Base-by-base conservation (phyloP, 92 coral and sea anemone species). In the Actinostola sp. region DNA sequence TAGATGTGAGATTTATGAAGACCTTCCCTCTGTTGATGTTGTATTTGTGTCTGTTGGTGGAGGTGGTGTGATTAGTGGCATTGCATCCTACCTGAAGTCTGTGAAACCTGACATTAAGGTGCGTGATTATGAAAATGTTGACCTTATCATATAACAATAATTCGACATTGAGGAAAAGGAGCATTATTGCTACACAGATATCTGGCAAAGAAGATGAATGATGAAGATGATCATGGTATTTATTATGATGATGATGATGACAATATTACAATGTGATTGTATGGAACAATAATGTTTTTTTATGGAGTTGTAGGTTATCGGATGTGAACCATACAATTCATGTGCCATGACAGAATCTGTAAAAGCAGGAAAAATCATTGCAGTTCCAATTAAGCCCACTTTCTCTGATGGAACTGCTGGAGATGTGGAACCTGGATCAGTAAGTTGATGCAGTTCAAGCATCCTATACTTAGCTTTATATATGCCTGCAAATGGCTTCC, bases 341-440 rank as follows among this genome's bases (percentile, higher is more conserved):
- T 73, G 86, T 24, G 88, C 91, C 15, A 93, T 93, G 98, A 63
- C 83, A 28, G 98, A 83, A 46, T 93, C 98, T 10, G 73, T 81
- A 14, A 87, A 82, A 66, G 96, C 86, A 36, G 89, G 92, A 11
- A 76, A 78, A 52, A 84, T 93, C 57, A 55, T 93, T 25, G 91
- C 87, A 48, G 71, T 93, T 39, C 80, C 89, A 10, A 73, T 84
- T 12, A 64, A 77, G 0, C 83, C 81, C 26, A 93, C 98, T 0
- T 81, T 93, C 27, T 90, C 98, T 3, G 98, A 93, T 74, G 96
- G 96, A 23, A 78, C 98, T 0, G 85, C 91, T 17, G 98, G 98
- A 0, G 96, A 90, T 17, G 76, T 93, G 16, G 98, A 93, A 55
- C 82, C 73, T 41, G 86, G 79, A 63, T 53, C 90, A 11, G 96